Evolutionary conservation across 2,888 invertebrate genomes (phyloP), one percentile per base, ranked within the genome.

Genomic region (Isotomurus palustris): DNA sequence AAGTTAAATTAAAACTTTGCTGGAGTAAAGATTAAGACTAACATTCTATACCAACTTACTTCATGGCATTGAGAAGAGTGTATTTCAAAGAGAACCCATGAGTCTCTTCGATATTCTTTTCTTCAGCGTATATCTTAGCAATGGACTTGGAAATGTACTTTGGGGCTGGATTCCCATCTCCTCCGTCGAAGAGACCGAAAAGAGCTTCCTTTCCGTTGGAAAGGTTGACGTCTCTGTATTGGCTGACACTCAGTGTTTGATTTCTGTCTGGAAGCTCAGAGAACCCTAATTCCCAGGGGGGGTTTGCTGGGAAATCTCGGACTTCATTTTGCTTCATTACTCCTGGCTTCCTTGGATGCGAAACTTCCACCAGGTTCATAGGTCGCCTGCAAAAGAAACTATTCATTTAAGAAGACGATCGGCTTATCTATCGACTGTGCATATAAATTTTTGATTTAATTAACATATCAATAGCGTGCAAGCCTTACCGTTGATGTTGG

Each of bases 11-110:
- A 43, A 43, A 43, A 22, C n/a, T n/a, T n/a, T n/a, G n/a, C n/a
- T n/a, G n/a, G n/a, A n/a, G n/a, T n/a, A n/a, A n/a, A n/a, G n/a
- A n/a, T n/a, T n/a, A n/a, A n/a, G n/a, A n/a, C n/a, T n/a, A n/a
- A n/a, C n/a, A n/a, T 8, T 32, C 10, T 49, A 32, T 44, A 44
- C 25, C 4, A 38, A 49, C 63, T 64, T 69, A 74, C 74, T 86
- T 81, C 71, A 89, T 88, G 1, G 88, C 86, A 19, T 89, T 84
- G 8, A 91, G 76, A 64, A 91, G 80, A 0, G 89, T 88, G 73
- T 88, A 89, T 73, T 89, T 90, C 81, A 91, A 83, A 2, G 90
- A 91, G 71, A 90, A 89, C 54, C 81, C 81, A 0, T 85, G 83
- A 0, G 87, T 88, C 75, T 88, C 88, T 73, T 87, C 87, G 3